Conservation (phyloP, 2,113 vertebrate genomes). For the Gulo gulo region DNA sequence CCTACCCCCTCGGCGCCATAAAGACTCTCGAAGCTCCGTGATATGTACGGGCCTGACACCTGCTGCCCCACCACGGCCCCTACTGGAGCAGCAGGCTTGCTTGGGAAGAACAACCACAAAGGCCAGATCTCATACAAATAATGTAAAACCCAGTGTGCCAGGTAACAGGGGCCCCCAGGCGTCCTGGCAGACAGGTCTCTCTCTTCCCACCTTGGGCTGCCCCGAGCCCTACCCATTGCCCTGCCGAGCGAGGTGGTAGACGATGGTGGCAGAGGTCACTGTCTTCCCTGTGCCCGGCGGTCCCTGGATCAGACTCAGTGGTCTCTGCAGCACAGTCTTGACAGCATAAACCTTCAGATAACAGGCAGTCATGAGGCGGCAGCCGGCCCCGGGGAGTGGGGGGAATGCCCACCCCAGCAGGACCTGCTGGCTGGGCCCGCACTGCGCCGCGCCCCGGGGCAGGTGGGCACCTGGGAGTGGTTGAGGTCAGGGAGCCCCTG, state of each 20-base stretch:
- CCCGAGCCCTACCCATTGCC: conserved; percentile 90
- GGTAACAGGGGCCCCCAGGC: background rate
- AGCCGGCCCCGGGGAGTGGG: background rate
- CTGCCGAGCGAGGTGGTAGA: conserved; percentile 97
- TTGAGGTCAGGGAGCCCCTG: conserved; percentile 98
- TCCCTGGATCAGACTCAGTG: conserved; percentile 98
- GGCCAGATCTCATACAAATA: background rate
- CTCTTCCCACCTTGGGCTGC: rapidly evolving
- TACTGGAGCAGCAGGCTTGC: background rate
- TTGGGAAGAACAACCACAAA: background rate
- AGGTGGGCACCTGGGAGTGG: conserved; percentile 93
- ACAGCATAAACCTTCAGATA: conserved; percentile 94
- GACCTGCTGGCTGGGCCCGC: background rate
- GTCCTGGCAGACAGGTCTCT: background rate
- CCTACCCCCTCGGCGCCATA: rapidly evolving
- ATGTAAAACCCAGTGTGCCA: rapidly evolving
- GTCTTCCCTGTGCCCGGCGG: conserved; percentile 98
- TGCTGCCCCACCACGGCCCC: rapidly evolving
- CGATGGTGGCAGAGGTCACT: conserved; percentile 98
- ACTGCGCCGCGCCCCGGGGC: background rate
- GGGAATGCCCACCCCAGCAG: background rate
- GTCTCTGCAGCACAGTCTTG: conserved; percentile 97
- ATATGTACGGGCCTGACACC: background rate
- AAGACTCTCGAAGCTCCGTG: no score
- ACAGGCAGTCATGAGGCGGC: rapidly evolving